Percentiles rank a stretch among this genome's conserved stretches.
Evolutionary conservation across 2,113 vertebrate genomes (phyloP).

Genomic region (Glareola pratincola): DNA sequence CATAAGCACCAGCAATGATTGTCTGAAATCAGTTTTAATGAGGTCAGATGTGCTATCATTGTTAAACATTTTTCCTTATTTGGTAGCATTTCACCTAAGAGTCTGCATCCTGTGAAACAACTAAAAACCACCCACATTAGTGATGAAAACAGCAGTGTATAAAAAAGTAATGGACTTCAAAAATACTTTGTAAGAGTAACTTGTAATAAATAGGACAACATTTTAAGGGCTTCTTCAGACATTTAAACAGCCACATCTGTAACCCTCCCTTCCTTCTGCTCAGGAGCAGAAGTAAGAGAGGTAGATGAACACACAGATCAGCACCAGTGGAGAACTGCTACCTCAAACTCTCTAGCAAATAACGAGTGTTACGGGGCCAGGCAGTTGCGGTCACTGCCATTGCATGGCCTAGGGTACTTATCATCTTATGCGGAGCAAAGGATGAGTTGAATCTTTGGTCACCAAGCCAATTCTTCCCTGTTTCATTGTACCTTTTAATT

Average conservation of each 20-base stretch:
- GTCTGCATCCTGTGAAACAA: not conserved
- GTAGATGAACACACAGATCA: not conserved
- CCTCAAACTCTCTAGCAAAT: not conserved
- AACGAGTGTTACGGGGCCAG: not conserved
- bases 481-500: not conserved
- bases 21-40: constrained; percentile 3
- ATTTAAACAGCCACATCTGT: not conserved
- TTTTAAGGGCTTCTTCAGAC: not conserved
- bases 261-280: not conserved
- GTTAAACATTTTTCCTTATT: not conserved
- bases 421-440: accelerated
- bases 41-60: not conserved
- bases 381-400: not conserved
- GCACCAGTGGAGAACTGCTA: not conserved
- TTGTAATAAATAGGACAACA: not conserved
- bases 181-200: not conserved
- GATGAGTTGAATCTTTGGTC: not conserved
- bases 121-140: not conserved
- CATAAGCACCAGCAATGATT: not conserved
- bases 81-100: not conserved
- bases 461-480: not conserved
- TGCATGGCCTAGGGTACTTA: accelerated
- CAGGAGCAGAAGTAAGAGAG: not conserved
- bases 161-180: not conserved
- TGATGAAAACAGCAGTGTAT: not conserved